Conservation (phyloP, 2,888 invertebrate genomes). For the Girardia tigrina region DNA sequence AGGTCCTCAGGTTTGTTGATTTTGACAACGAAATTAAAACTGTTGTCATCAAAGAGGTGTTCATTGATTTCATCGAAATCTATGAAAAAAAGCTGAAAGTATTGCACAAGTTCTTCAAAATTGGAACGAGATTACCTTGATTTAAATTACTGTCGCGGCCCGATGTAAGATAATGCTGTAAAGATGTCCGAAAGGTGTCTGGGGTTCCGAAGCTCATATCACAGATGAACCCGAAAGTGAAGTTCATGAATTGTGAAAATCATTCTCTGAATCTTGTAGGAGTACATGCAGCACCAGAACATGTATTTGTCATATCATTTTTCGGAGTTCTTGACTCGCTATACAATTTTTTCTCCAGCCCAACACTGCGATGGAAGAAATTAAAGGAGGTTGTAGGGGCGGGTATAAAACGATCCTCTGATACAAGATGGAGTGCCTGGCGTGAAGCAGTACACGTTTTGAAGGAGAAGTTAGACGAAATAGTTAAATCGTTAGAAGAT, state of each 20-base stretch:
- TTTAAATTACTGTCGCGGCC: neutral
- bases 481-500: too few species aligned
- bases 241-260: neutral
- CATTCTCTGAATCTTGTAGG: neutral
- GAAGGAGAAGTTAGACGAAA: too few species aligned
- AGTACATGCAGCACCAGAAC: neutral
- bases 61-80: neutral
- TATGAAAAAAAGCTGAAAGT: neutral
- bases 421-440: too few species aligned
- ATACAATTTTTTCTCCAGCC: neutral
- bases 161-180: neutral
- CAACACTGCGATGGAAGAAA: too few species aligned
- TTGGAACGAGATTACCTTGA: neutral
- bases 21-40: neutral
- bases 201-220: neutral
- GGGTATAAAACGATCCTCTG: too few species aligned
- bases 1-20: neutral
- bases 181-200: neutral
- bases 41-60: neutral
- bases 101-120: too few species aligned
- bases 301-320: neutral
- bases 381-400: too few species aligned
- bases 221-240: neutral
- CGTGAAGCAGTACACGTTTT: too few species aligned
- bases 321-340: neutral